These are phyloP conservation scores for Chlorospingus semifuscus DNA, from an alignment of 2,797 vertebrate species.

Conservation along the genomic window DNA sequence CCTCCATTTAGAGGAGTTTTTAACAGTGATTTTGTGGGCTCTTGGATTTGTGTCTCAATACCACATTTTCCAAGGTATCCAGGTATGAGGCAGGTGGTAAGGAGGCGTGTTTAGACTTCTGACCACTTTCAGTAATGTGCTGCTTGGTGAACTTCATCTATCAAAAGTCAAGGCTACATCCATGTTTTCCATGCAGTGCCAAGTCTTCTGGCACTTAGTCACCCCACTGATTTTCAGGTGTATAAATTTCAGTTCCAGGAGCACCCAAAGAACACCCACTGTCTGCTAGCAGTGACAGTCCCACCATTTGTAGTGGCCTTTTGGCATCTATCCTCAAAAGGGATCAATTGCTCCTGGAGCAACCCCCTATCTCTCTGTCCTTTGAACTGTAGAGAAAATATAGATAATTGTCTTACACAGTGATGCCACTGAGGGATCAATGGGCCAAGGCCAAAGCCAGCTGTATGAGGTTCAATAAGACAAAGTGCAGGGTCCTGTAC, in stretches of 20 bases:
- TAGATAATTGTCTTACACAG: background rate
- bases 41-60: background rate
- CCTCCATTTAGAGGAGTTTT: background rate
- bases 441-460: background rate
- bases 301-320: background rate
- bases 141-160: background rate
- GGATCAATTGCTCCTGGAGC: background rate
- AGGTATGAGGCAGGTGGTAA: background rate
- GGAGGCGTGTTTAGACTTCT: background rate
- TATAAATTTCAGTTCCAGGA: rapidly evolving
- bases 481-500: background rate
- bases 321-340: background rate
- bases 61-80: background rate
- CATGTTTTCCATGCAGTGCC: rapidly evolving
- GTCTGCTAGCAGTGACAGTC: background rate
- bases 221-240: background rate
- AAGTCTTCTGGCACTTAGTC: background rate
- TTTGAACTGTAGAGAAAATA: background rate
- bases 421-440: background rate
- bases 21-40: background rate
- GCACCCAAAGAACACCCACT: background rate
- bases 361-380: background rate
- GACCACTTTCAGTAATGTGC: background rate
- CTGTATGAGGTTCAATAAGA: background rate
- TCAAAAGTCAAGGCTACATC: background rate